Evolutionary conservation across 2,797 vertebrate genomes (phyloP).

Genomic region (Lemur catta): DNA sequence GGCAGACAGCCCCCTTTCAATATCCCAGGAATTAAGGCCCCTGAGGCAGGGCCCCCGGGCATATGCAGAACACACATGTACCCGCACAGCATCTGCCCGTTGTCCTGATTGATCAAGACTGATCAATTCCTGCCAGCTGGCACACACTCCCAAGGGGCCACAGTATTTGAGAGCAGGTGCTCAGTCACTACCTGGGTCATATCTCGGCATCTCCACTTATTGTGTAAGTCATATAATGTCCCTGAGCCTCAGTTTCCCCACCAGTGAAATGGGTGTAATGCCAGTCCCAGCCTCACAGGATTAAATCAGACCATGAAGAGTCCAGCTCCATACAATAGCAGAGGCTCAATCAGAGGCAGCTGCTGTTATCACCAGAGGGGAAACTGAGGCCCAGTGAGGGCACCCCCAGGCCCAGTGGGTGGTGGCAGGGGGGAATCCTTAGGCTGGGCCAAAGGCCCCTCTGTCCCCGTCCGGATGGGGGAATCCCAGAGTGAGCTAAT

Average conservation of each 20-base stretch:
- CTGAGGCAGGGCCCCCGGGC: neutral
- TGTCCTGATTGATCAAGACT: neutral
- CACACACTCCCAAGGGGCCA: neutral
- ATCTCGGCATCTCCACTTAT: neutral
- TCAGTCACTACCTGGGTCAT: neutral
- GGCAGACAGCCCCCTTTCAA: neutral
- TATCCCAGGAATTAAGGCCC: neutral
- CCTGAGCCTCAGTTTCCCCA: neutral
- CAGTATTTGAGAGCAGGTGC: neutral
- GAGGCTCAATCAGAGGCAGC: neutral
- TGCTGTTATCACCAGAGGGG: neutral
- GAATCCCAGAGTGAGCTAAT: constrained; percentile 67
- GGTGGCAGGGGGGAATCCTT: neutral
- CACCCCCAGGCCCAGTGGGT: neutral
- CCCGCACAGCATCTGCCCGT: neutral
- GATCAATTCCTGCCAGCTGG: neutral
- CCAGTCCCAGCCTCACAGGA: neutral
- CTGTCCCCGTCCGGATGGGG: constrained; percentile 24
- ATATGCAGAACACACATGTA: accelerated
- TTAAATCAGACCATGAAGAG: neutral
- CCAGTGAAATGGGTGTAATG: neutral
- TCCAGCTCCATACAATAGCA: neutral
- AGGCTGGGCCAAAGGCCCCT: neutral
- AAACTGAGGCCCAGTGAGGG: neutral
- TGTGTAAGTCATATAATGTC: neutral